phyloP scores from a whole-genome alignment of 2,797 vertebrate genomes.

The Coregonus ussuriensis region DNA sequence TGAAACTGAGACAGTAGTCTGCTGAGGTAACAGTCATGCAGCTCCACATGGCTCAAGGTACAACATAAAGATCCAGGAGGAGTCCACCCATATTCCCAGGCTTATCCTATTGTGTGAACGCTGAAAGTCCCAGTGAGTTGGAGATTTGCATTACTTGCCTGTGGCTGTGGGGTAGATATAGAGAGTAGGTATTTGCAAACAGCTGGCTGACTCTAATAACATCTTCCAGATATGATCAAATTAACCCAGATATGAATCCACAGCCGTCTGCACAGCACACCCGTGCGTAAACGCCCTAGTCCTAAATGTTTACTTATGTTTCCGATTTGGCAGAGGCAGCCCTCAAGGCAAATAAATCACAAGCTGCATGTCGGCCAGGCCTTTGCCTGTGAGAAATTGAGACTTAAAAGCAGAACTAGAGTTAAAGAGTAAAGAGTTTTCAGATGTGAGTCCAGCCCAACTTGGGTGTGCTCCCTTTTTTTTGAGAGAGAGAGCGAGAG shows the following conservation, averaged over 20 bases:
- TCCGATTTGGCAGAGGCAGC: conserved; percentile 80
- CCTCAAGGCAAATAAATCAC: conserved; percentile 82
- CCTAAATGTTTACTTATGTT: conserved; percentile 84
- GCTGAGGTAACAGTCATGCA: conserved; percentile 30
- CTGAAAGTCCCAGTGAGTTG: conserved; percentile 21
- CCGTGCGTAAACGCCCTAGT: conserved; percentile 65
- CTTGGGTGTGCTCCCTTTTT: conserved; percentile 78
- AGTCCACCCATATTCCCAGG: conserved; percentile 33
- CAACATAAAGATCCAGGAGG: conserved; percentile 30
- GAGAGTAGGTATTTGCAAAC: conserved; percentile 41
- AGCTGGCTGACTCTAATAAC: conserved; percentile 56
- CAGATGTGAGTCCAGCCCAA: conserved; percentile 80
- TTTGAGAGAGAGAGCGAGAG: conserved; percentile 69
- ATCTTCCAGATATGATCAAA: conserved; percentile 48
- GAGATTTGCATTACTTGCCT: conserved; percentile 27
- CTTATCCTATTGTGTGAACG: conserved; percentile 7
- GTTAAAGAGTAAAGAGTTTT: conserved; percentile 78
- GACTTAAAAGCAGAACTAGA: conserved; percentile 77
- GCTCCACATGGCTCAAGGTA: conserved; percentile 14
- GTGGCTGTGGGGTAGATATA: conserved; percentile 20
- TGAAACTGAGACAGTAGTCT: conserved; percentile 39
- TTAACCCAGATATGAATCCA: conserved; percentile 65
- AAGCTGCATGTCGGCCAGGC: conserved; percentile 75
- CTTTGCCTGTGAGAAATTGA: conserved; percentile 77
- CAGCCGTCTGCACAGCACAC: conserved; percentile 56